Evolutionary conservation across 2,888 invertebrate species (phyloP), one percentile per base, ranked within the genome.

Genomic region (Acleris cristana): DNA sequence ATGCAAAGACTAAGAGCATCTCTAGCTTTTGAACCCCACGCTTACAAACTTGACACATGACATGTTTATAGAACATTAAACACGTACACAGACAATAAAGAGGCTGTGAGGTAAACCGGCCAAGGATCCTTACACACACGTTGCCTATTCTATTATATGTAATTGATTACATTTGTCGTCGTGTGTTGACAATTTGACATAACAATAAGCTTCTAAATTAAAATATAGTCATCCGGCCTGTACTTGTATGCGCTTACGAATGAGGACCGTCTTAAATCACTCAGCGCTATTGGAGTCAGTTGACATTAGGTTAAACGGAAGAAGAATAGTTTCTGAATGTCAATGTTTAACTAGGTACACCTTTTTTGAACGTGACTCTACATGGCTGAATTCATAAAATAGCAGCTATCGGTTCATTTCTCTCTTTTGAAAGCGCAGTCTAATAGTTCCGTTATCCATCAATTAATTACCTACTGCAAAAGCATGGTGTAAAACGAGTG

Each of bases 21-120:
- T 40, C 40, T 48, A 19, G 18, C 62, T 53, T 57, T 53, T 18
- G 53, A 63, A 58, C 57, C 44, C 40, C 45, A 34, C 56, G 66
- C 53, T 63, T 60, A 40, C 30, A 49, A 16, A 19, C 40, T 58
- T 58, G 66, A 53, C 66, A 67, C 53, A 48, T 57, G 54, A 67
- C 26, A 71, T 61, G 74, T 74, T 70, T 70, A 73, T 71, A 69
- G 70, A 70, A 77, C 76, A 74, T 74, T 76, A 72, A 76, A 79
- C 74, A 74, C 70, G 70, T 60, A 73, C 73, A 71, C 71, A 73
- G 48, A 61, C 58, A 67, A 23, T 74, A 76, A 73, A 72, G 72
- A 71, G 70, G 68, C 67, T 72, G 72, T 75, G 74, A 73, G 72
- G 74, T 76, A 80, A 82, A 73, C 74, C 78, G 79, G 78, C 77